phyloP scores from a whole-genome alignment of 2,888 invertebrate species.

The Panzeria rudis region DNA sequence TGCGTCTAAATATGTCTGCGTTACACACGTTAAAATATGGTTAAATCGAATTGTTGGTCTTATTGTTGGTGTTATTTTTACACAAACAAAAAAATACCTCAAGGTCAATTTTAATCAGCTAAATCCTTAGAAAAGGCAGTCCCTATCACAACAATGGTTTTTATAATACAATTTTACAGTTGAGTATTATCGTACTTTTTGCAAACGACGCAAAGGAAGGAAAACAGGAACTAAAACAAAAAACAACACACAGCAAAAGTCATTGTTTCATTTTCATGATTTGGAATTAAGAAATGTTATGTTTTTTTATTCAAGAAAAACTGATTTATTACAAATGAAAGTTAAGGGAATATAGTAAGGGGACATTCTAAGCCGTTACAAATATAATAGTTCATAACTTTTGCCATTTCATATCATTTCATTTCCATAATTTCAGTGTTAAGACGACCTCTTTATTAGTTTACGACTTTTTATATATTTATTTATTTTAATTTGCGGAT shows the following conservation, averaged over 20 bases:
- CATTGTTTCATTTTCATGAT: neutral
- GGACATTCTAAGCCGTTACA: neutral
- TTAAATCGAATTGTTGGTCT: constrained; percentile 1
- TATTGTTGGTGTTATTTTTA: neutral
- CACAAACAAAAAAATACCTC: neutral
- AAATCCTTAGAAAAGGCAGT: constrained; percentile 25
- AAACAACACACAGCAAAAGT: neutral
- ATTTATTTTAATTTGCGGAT: constrained; percentile 3
- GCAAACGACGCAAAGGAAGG: constrained; percentile 3
- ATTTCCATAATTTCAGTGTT: constrained; percentile 38
- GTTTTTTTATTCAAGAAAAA: neutral
- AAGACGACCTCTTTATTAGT: constrained; percentile 20
- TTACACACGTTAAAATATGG: neutral
- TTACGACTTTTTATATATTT: neutral
- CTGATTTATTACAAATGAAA: constrained; percentile 4
- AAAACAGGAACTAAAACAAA: constrained; percentile 10
- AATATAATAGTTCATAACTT: constrained; percentile 26
- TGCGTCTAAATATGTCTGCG: constrained; percentile 13
- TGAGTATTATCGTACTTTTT: constrained; percentile 23
- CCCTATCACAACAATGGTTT: constrained; percentile 1
- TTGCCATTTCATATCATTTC: constrained; percentile 41
- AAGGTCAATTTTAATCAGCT: constrained; percentile 57
- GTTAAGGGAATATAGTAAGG: neutral
- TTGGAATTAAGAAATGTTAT: constrained; percentile 6
- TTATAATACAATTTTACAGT: constrained; percentile 26